phyloP scores from a whole-genome alignment of 1,140 invertebrate species.

The Zaprionus inermis region DNA sequence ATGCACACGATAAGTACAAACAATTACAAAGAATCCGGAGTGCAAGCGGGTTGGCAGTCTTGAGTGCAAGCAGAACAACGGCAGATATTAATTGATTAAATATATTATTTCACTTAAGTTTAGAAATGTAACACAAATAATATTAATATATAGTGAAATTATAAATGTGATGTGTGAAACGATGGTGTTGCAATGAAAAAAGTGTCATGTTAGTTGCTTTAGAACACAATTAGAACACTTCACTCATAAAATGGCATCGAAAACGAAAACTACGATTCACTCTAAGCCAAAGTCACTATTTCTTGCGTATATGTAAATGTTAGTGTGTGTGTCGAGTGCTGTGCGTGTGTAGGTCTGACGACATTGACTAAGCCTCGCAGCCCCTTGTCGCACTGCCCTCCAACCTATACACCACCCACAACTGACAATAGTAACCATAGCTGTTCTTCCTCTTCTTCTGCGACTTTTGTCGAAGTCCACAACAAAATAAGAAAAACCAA shows the following conservation, averaged over 20 bases:
- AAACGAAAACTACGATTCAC: conserved; percentile 59
- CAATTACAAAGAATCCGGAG: conserved; percentile 19
- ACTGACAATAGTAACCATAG: conserved; percentile 32
- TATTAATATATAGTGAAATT: conserved; percentile 3
- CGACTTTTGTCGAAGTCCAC: conserved; percentile 9
- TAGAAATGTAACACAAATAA: conserved; percentile 21
- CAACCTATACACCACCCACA: conserved; percentile 4
- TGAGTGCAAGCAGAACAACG: conserved; percentile 38
- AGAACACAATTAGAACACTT: background rate
- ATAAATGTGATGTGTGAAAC: conserved; percentile 20
- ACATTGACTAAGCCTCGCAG: conserved; percentile 62
- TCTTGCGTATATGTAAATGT: conserved; percentile 42
- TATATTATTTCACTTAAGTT: conserved; percentile 29
- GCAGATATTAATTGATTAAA: conserved; percentile 55
- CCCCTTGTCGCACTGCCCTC: conserved; percentile 6
- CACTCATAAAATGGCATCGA: conserved; percentile 30
- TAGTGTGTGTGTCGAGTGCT: conserved; percentile 20
- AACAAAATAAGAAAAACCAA: conserved; percentile 23
- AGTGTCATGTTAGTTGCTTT: conserved; percentile 21
- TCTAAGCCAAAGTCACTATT: conserved; percentile 52
- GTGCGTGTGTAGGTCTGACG: conserved; percentile 57
- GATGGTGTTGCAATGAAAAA: conserved; percentile 13
- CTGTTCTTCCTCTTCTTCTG: conserved; percentile 19
- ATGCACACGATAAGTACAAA: background rate
- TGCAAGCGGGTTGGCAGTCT: conserved; percentile 29